phyloP scores from a whole-genome alignment of 2,113 vertebrate species.

The Albula glossodonta region DNA sequence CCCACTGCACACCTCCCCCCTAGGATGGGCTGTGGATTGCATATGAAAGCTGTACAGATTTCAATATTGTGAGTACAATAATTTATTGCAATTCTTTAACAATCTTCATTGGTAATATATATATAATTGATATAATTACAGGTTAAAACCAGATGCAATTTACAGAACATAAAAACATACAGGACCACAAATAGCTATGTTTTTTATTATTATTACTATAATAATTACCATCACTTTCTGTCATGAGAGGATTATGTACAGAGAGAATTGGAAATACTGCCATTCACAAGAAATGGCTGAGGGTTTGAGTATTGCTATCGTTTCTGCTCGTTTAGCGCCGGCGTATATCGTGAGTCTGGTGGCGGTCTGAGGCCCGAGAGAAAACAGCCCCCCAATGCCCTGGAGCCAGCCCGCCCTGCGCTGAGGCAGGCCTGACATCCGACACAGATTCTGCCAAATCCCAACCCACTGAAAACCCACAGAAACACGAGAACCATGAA shows the following conservation, averaged over 20 bases:
- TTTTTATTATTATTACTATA: conserved; percentile 2
- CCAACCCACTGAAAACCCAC: too few relatives aligned
- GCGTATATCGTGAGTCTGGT: conserved; percentile 23
- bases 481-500: too few relatives aligned
- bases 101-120: conserved; percentile 55
- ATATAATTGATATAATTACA: conserved; percentile 59
- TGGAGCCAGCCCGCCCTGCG: too few relatives aligned
- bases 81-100: conserved; percentile 77
- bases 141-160: conserved; percentile 66
- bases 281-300: conserved; percentile 3
- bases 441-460: too few relatives aligned
- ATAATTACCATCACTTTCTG: not conserved
- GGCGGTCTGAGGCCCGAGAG: not conserved
- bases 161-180: conserved; percentile 66
- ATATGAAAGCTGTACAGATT: not conserved
- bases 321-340: conserved; percentile 43
- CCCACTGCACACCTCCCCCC: too few relatives aligned
- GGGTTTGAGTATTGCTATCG: conserved; percentile 60
- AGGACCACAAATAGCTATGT: conserved; percentile 45
- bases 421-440: too few relatives aligned
- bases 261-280: conserved; percentile 5
- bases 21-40: too few relatives aligned
- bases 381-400: too few relatives aligned
- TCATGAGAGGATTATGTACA: conserved; percentile 46
- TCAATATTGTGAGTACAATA: conserved; percentile 66